Evolutionary conservation across 2,888 invertebrate genomes (phyloP).

Genomic region (Zhengitettix transpicula): DNA sequence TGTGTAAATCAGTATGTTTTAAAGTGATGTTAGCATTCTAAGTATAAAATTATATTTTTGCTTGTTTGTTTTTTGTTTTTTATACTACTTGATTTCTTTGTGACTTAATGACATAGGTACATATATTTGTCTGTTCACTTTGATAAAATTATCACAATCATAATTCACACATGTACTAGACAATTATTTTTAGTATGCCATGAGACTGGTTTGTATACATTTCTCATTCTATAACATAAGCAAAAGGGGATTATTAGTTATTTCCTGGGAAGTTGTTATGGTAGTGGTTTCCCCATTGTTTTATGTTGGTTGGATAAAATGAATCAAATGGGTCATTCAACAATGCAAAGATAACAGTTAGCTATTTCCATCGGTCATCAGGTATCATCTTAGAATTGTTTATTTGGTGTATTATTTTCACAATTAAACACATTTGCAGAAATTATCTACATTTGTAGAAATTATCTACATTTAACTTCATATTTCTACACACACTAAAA

Average conservation of each 20-base stretch:
- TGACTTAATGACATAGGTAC: background rate
- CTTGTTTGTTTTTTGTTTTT: background rate
- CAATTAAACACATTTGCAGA: too few relatives aligned
- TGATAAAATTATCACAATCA: background rate
- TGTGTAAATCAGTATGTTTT: conserved; percentile 15
- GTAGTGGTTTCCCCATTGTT: background rate
- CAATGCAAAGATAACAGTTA: background rate
- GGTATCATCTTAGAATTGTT: background rate
- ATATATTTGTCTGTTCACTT: background rate
- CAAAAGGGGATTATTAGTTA: too few relatives aligned
- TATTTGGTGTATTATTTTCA: too few relatives aligned
- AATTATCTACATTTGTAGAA: too few relatives aligned
- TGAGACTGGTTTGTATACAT: too few relatives aligned
- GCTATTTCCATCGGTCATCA: too few relatives aligned
- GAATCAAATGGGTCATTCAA: background rate
- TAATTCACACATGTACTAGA: too few relatives aligned
- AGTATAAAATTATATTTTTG: background rate
- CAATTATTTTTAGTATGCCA: too few relatives aligned
- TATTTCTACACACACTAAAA: too few relatives aligned
- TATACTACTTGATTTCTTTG: background rate
- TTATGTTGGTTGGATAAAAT: background rate
- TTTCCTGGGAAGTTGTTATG: background rate
- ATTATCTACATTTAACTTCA: too few relatives aligned
- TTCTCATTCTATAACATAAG: too few relatives aligned
- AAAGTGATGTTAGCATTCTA: background rate